A percentile compares a stretch with the other conserved stretches of the same genome.
Conservation (phyloP, 2,888 invertebrate genomes). For the Sphaeridia pumilis region DNA sequence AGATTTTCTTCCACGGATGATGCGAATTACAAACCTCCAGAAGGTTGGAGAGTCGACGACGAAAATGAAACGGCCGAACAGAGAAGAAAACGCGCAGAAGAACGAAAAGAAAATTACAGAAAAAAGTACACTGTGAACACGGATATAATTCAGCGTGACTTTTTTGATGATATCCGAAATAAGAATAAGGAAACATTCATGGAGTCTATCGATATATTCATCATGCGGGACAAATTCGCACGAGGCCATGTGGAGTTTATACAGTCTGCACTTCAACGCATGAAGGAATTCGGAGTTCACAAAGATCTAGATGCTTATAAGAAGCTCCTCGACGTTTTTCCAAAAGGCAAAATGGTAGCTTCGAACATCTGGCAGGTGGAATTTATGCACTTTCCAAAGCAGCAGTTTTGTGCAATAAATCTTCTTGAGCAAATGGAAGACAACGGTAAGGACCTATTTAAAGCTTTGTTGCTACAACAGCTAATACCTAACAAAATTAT, state of each 20-base stretch:
- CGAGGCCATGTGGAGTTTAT: conserved; percentile 92
- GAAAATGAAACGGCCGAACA: neutral
- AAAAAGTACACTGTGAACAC: conserved; percentile 10
- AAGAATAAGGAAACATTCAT: conserved; percentile 59
- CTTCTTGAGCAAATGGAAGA: conserved; percentile 90
- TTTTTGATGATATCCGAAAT: conserved; percentile 41
- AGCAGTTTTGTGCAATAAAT: conserved; percentile 87
- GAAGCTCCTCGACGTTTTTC: conserved; percentile 68
- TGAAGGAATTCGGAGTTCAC: conserved; percentile 81
- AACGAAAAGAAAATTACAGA: conserved; percentile 1
- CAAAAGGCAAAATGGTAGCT: conserved; percentile 78
- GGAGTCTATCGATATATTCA: conserved; percentile 62
- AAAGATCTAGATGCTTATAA: conserved; percentile 74
- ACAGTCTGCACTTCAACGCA: conserved; percentile 69
- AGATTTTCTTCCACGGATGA: too few relatives aligned
- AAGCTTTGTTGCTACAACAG: neutral
- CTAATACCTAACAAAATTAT: too few relatives aligned
- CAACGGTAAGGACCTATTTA: conserved; percentile 49
- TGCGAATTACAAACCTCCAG: neutral
- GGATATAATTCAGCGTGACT: conserved; percentile 17
- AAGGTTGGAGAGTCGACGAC: neutral
- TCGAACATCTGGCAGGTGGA: conserved; percentile 71
- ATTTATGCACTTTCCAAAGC: conserved; percentile 87
- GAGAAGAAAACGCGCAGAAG: neutral
- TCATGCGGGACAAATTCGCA: conserved; percentile 53